A percentile compares a stretch with the other conserved stretches of the same genome.
These are phyloP conservation scores for Lomographa bimaculata DNA, from an alignment of 2,888 invertebrate genomes.

Conservation along the genomic window DNA sequence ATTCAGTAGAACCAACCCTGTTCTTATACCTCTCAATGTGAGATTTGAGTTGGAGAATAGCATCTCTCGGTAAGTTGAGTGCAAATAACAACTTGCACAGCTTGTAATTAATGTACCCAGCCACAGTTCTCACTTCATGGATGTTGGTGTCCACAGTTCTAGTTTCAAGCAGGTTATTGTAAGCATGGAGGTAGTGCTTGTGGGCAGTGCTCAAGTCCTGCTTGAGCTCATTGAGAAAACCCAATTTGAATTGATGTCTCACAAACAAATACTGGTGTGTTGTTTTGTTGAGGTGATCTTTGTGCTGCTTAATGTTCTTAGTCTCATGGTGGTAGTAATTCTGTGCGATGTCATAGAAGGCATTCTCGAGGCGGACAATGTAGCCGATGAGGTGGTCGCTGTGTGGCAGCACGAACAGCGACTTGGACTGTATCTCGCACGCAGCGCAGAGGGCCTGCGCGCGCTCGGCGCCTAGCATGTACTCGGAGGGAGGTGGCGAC, in stretches of 20 bases:
- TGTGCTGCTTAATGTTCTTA: slow-evolving; percentile 93
- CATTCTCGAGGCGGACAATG: slow-evolving; percentile 92
- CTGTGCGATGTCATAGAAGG: slow-evolving; percentile 96
- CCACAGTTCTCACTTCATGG: slow-evolving; percentile 96
- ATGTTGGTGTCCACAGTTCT: slow-evolving; percentile 95
- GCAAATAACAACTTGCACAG: slow-evolving; percentile 95
- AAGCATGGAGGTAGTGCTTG: slow-evolving; percentile 95
- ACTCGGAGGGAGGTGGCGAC: slow-evolving; percentile 91
- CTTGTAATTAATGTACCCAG: slow-evolving; percentile 97
- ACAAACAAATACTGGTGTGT: slow-evolving; percentile 96
- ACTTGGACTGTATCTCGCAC: slow-evolving; percentile 96
- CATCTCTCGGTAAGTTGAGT: slow-evolving; percentile 95
- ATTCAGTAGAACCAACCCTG: slow-evolving; percentile 91
- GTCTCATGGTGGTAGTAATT: slow-evolving; percentile 96
- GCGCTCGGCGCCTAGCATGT: slow-evolving; percentile 93
- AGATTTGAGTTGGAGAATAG: slow-evolving; percentile 96
- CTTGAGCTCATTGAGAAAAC: slow-evolving; percentile 96
- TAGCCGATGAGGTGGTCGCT: slow-evolving; percentile 93
- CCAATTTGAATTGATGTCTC: slow-evolving; percentile 98
- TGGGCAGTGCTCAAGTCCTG: slow-evolving; percentile 94
- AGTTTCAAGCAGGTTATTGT: slow-evolving; percentile 94
- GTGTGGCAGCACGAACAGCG: slow-evolving; percentile 95
- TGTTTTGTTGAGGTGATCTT: slow-evolving; percentile 95
- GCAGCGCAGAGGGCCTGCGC: slow-evolving; percentile 95
- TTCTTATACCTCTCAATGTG: slow-evolving; percentile 95